phyloP scores from a whole-genome alignment of 2,113 vertebrate genomes.

The Nibea coibor region DNA sequence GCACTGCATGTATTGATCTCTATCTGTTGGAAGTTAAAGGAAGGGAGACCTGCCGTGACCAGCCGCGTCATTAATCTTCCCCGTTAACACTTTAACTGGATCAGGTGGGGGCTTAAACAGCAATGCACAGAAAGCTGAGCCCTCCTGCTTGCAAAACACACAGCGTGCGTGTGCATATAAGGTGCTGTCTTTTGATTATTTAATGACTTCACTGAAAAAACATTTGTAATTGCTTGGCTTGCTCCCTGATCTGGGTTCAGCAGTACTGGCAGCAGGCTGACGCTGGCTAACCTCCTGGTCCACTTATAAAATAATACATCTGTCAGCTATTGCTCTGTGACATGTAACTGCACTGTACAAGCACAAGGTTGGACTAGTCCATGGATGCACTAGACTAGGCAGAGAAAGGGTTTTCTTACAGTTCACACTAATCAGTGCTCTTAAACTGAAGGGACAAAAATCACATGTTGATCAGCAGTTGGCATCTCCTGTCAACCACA shows the following conservation, averaged over 20 bases:
- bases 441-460: too few relatives aligned
- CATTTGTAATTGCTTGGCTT: slow-evolving; percentile 22
- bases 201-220: slow-evolving; percentile 2
- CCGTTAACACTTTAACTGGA: slow-evolving; percentile 79
- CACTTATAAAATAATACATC: slow-evolving; percentile 33
- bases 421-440: neutral
- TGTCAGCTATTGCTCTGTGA: slow-evolving; percentile 12
- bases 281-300: slow-evolving; percentile 25
- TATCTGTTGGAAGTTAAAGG: slow-evolving; percentile 4
- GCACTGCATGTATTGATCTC: slow-evolving; percentile 19
- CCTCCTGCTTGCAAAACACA: slow-evolving; percentile 5
- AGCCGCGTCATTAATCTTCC: slow-evolving; percentile 57
- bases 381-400: too few relatives aligned
- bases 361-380: neutral
- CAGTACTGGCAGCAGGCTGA: slow-evolving; percentile 1
- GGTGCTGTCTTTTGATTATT: neutral
- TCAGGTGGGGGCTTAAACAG: slow-evolving; percentile 64
- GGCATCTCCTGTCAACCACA: slow-evolving; percentile 24
- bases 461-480: neutral
- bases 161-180: neutral
- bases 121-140: slow-evolving; percentile 1
- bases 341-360: neutral
- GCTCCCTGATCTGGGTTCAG: slow-evolving; percentile 31
- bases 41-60: slow-evolving; percentile 2
- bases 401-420: neutral